Base-by-base conservation (phyloP, 2,888 invertebrate species). In the Hipparchia sbordonii region DNA sequence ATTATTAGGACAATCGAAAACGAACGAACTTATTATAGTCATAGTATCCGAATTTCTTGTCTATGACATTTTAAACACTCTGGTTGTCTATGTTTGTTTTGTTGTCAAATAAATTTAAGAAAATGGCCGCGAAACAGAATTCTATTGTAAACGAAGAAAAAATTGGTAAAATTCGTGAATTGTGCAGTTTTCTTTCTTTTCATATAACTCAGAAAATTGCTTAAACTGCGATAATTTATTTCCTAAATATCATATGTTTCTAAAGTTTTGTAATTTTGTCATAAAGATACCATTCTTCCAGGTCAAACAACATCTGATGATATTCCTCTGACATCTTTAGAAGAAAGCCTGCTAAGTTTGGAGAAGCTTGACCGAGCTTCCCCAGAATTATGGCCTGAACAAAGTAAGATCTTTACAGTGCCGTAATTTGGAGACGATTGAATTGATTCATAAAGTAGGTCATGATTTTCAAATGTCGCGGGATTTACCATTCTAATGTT, bases 331-430 rank as follows among this genome's bases (percentile, higher is more conserved):
- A 86, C 90, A 79, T 91, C 92, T 74, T 85, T 94, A 80, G 97
- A 97, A 86, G 96, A 97, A 84, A 97, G 96, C 86, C 94, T 99
- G 74, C 94, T 98, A 82, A 98, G 98, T 84, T 95, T 97, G 84
- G 99, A 99, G 92, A 98, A 97, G 86, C 92, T 99, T 81, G 98
- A 98, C 89, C 95, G 99, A 80, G 96, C 97, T n/a, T 99, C 99
- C 2, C 99, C 99, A 52, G 98, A 99, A 86, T 90, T 99, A 82
- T 99, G 99, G 99, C 98, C 98, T 45, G 98, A 98, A 90, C 97
- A 97, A 94, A 97, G 98, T 98, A 95, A 96, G 96, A 67, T 74
- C 48, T 63, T 65, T 12, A 67, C 52, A 72, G 62, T 63, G 72
- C 75, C 54, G 46, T 10, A 12, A 57, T 60, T 48, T 71, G 8